Evolutionary conservation across 2,888 invertebrate species (phyloP).

Genomic region (Caenorhabditis wallacei): DNA sequence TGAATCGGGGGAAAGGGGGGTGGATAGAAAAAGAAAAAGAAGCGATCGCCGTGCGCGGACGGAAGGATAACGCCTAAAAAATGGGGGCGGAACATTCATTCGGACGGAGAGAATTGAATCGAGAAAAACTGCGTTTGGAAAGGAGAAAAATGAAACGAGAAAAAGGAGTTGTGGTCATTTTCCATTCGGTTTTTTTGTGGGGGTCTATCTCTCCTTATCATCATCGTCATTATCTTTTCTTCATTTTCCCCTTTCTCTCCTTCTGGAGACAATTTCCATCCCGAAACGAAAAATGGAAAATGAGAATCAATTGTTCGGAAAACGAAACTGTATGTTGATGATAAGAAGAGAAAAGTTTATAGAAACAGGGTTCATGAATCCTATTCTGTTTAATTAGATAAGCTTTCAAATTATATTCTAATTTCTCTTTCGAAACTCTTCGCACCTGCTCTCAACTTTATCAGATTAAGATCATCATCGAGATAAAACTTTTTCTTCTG

Average conservation of each 20-base stretch:
- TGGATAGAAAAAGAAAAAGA: slow-evolving; percentile 1
- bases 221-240: neutral
- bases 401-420: too few species aligned
- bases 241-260: neutral
- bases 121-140: slow-evolving; percentile 29
- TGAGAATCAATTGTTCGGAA: slow-evolving; percentile 7
- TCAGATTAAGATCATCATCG: neutral
- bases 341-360: neutral
- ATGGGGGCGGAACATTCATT: slow-evolving; percentile 25
- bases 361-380: too few species aligned
- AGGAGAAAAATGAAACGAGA: slow-evolving; percentile 26
- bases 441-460: neutral
- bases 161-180: slow-evolving; percentile 22
- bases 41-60: slow-evolving; percentile 8
- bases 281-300: slow-evolving; percentile 5
- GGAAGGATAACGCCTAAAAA: slow-evolving; percentile 1
- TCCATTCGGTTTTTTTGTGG: slow-evolving; percentile 19
- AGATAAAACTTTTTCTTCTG: neutral
- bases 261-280: neutral
- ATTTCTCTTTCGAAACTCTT: too few species aligned
- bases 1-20: too few species aligned
- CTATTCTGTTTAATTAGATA: too few species aligned
- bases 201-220: slow-evolving; percentile 16
- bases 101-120: slow-evolving; percentile 3
- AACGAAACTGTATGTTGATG: slow-evolving; percentile 4